phyloP scores from a whole-genome alignment of 2,113 vertebrate species.

The Etia nguti region DNA sequence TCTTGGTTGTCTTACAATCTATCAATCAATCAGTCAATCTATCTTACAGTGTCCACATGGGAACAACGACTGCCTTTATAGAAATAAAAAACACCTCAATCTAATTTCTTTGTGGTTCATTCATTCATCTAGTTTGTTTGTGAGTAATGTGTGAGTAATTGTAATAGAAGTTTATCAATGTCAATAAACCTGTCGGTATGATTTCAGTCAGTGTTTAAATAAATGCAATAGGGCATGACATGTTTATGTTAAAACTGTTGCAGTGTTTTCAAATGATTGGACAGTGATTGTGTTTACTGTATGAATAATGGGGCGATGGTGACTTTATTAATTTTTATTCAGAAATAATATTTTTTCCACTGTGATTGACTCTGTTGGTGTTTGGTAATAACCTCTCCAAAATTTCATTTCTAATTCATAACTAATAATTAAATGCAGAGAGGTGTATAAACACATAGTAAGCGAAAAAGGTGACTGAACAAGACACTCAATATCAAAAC shows the following conservation, averaged over 20 bases:
- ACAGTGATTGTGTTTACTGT: background rate
- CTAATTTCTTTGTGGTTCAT: constrained; percentile 21
- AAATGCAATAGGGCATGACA: background rate
- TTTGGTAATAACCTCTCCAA: background rate
- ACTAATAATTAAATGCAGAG: too few species aligned
- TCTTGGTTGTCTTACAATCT: too few species aligned
- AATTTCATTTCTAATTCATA: background rate
- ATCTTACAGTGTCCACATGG: too few species aligned
- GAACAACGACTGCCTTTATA: background rate
- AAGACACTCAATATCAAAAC: too few species aligned
- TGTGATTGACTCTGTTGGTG: background rate
- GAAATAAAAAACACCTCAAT: background rate
- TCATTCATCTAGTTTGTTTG: background rate
- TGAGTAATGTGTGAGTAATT: background rate
- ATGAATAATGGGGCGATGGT: background rate
- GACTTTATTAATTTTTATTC: too few species aligned
- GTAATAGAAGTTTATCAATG: background rate
- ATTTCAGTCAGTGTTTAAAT: background rate
- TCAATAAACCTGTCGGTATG: background rate
- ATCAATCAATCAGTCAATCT: too few species aligned
- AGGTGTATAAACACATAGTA: too few species aligned
- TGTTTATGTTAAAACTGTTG: background rate
- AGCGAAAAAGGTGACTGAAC: too few species aligned
- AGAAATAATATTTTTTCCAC: background rate
- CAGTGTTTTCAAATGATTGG: background rate